A percentile compares a stretch with the other conserved stretches of the same genome.
Conservation (phyloP, 2,113 vertebrate genomes). For the Stigmatopora argus region DNA sequence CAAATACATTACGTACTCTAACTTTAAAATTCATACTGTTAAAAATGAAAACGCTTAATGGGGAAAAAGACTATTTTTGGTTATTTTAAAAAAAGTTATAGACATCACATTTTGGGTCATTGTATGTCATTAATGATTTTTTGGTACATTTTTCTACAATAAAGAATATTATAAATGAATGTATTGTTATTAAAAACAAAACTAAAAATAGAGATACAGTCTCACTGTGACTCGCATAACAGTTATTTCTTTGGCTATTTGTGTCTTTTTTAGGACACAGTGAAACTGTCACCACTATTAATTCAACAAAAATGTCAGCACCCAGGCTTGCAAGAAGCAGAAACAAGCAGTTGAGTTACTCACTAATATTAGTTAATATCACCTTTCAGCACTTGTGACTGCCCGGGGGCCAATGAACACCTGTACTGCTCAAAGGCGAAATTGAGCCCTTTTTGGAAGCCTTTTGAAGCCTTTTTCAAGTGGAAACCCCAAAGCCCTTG, state of each 20-base stretch:
- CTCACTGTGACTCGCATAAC: too few species aligned
- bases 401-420: constrained; percentile 54
- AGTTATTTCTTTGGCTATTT: not conserved
- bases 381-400: constrained; percentile 54
- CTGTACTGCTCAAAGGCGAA: constrained; percentile 48
- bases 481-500: constrained; percentile 21
- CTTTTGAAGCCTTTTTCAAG: constrained; percentile 39
- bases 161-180: too few species aligned
- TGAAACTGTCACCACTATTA: not conserved
- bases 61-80: not conserved
- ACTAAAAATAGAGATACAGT: too few species aligned
- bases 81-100: not conserved
- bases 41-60: too few species aligned
- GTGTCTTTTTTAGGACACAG: not conserved
- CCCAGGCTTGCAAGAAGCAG: not conserved
- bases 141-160: too few species aligned
- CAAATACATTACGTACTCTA: too few species aligned
- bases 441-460: constrained; percentile 40
- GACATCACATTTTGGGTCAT: too few species aligned
- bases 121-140: too few species aligned
- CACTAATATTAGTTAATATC: constrained; percentile 58
- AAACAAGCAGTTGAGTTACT: constrained; percentile 41
- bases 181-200: too few species aligned
- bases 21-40: too few species aligned
- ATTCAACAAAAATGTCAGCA: not conserved